Base-by-base conservation (phyloP, 2,113 vertebrate genomes). In the Tachysurus vachellii region DNA sequence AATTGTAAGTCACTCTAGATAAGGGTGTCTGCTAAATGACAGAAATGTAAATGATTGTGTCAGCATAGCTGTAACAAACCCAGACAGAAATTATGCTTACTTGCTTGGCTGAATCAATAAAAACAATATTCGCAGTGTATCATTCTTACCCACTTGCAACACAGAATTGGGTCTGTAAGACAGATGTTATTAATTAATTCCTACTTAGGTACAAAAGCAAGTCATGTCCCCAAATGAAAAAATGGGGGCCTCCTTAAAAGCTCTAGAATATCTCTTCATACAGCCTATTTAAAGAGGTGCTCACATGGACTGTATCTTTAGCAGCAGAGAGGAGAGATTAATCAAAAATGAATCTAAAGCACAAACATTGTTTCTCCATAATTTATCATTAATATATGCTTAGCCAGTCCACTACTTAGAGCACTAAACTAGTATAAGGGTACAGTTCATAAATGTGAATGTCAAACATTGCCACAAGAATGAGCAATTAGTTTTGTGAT, bases 11-110 rank as follows among this genome's bases (percentile, higher is more conserved):
- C 36, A 36, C 36, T 36, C 36, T 36, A 2, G 36, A 36, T 36
- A 36, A 36, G 36, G 36, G 36, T 36, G 36, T 36, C 36, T 36
- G 36, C 36, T 36, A 36, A 36, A 36, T 1, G 36, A 36, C 36
- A 36, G 36, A 36, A 36, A 36, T 36, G 1, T 36, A 36, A 36
- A 36, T 36, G 36, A 36, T 36, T 36, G 36, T 36, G 36, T 36
- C 36, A 36, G 36, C 36, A 36, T 36, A 85, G 62, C 88, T 82
- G 36, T 75, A 76, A 91, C 85, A 93, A 92, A 95, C 95, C 89
- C 93, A 94, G 85, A 90, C 68, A 68, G 95, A 90, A 23, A 9
- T 17, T 26, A 36, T 70, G 3, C 31, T 57, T 75, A 59, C 66
- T 42, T 73, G 8, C 9, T 70, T 19, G 54, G 26, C 75, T 66